phyloP scores from a whole-genome alignment of 2,888 invertebrate species.

The Anticlea derivata region DNA sequence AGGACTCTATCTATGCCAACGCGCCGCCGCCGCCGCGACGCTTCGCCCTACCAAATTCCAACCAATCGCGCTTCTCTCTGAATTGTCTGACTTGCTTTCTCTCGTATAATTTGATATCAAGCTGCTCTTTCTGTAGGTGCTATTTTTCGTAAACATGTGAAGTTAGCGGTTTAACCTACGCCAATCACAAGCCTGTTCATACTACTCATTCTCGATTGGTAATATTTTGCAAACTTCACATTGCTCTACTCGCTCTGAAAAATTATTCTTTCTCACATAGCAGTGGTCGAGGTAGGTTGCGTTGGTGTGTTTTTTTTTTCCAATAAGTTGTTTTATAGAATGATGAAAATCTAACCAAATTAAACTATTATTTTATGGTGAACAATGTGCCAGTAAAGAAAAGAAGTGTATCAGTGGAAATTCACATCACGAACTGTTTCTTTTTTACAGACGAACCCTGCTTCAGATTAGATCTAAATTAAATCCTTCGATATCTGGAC shows the following conservation, averaged over 20 bases:
- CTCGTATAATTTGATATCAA: background rate
- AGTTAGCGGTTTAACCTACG: background rate
- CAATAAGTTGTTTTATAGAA: no score
- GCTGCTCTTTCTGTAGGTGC: no score
- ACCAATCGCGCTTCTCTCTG: no score
- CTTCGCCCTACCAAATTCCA: no score
- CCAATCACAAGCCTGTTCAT: conserved; percentile 4
- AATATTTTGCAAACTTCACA: conserved; percentile 30
- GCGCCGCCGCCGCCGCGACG: no score
- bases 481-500: conserved; percentile 56
- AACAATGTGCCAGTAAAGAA: no score
- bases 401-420: background rate
- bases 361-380: no score
- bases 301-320: conserved; percentile 22
- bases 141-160: no score
- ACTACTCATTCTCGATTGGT: conserved; percentile 4
- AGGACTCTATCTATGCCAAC: no score
- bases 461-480: conserved; percentile 50
- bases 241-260: background rate
- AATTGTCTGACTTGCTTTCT: background rate
- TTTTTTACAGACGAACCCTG: conserved; percentile 70
- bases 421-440: background rate
- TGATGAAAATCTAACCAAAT: no score
- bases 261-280: conserved; percentile 59
- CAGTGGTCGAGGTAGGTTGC: conserved; percentile 79